Evolutionary conservation across 2,797 vertebrate genomes (phyloP).

Genomic region (Mormyrus proboscirostris): DNA sequence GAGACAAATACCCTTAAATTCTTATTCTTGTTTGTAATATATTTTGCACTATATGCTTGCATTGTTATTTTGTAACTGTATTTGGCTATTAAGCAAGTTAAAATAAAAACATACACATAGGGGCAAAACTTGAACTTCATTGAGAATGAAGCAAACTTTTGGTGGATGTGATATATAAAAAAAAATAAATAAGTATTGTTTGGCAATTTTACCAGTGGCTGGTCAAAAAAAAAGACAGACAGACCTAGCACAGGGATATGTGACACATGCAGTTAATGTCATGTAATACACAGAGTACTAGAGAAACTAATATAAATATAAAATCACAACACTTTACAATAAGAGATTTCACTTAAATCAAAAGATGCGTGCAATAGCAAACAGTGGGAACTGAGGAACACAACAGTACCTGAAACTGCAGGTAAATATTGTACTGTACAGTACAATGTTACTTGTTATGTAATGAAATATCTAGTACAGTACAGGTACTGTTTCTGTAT

Average conservation of each 20-base stretch:
- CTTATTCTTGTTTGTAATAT: not conserved
- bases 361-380: not conserved
- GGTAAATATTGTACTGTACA: not conserved
- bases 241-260: not conserved
- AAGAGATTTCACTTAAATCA: not conserved
- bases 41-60: not conserved
- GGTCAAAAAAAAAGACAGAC: not conserved
- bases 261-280: not conserved
- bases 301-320: not conserved
- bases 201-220: not conserved
- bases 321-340: not conserved
- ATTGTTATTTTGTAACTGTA: not conserved
- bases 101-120: not conserved
- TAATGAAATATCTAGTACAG: not conserved
- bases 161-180: not conserved
- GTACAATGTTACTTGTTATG: not conserved
- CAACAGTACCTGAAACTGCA: not conserved
- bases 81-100: not conserved
- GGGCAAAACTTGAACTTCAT: not conserved
- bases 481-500: not conserved
- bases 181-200: not conserved
- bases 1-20: not conserved
- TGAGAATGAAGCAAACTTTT: not conserved
- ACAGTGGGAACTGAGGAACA: not conserved
- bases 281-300: not conserved